Percentiles rank a stretch among this genome's conserved stretches.
phyloP scores from a whole-genome alignment of 1,140 invertebrate species.

The Onthophagus taurus region DNA sequence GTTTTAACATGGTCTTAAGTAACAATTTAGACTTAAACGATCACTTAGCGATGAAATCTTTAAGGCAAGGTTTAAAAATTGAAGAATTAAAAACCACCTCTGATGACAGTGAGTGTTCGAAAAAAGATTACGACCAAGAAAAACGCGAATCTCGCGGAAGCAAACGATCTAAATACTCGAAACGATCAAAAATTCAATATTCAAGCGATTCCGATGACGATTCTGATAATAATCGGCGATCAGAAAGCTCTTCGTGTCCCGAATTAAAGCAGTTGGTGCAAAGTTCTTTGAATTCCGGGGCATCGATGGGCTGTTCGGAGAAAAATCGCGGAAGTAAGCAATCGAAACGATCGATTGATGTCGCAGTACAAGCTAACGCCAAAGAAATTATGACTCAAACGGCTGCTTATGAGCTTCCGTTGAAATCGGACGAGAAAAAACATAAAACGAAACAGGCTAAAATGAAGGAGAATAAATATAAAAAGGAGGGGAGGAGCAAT shows the following conservation, averaged over 20 bases:
- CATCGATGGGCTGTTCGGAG: constrained; percentile 40
- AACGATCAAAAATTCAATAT: constrained; percentile 20
- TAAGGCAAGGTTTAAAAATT: constrained; percentile 37
- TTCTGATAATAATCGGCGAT: constrained; percentile 11
- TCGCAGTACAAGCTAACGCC: constrained; percentile 48
- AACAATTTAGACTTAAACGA: constrained; percentile 45
- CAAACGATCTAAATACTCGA: constrained; percentile 23
- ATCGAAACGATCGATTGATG: constrained; percentile 38
- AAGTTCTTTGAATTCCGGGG: constrained; percentile 40
- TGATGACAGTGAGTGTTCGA: constrained; percentile 17
- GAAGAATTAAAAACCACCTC: constrained; percentile 21
- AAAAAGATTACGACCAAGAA: constrained; percentile 24
- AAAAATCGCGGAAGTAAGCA: constrained; percentile 29
- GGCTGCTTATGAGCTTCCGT: constrained; percentile 23
- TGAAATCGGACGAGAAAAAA: constrained; percentile 14
- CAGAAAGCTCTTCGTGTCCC: constrained; percentile 33
- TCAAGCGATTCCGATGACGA: constrained; percentile 15
- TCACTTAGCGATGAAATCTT: constrained; percentile 40
- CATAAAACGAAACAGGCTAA: constrained; percentile 25
- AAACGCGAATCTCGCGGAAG: constrained; percentile 31
- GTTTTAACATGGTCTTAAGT: constrained; percentile 44
- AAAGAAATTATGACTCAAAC: constrained; percentile 52
- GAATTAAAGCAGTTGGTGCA: constrained; percentile 37
- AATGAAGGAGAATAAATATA: constrained; percentile 23
- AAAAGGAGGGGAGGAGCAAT: not conserved